These are phyloP conservation scores for Geodia barretti DNA, from an alignment of 37 sponge, comb jelly and placozoan genomes.

Conservation along the genomic window DNA sequence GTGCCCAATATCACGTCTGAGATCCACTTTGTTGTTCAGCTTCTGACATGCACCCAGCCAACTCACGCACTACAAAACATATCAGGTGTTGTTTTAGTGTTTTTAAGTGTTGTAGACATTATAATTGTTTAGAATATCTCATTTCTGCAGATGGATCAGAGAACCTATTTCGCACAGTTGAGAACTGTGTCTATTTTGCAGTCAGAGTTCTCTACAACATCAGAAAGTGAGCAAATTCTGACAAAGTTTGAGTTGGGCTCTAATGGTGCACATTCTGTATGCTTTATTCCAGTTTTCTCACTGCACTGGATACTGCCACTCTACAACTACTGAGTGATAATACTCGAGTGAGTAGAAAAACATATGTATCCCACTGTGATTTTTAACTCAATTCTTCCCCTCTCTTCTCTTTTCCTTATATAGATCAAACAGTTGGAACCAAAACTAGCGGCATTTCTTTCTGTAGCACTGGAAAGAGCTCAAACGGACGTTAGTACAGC, in stretches of 20 bases:
- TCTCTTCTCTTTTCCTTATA: not conserved
- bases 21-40: slow-evolving; percentile 42
- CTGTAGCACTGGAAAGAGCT: not conserved
- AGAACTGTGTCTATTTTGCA: slow-evolving; percentile 65
- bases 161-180: slow-evolving; percentile 14
- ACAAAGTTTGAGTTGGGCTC: not conserved
- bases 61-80: no score
- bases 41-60: slow-evolving; percentile 22
- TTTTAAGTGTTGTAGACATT: not conserved
- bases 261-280: not conserved
- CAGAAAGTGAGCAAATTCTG: slow-evolving; percentile 28
- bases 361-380: no score
- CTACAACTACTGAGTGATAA: slow-evolving; percentile 46
- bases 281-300: slow-evolving; percentile 13
- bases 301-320: slow-evolving; percentile 38
- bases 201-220: slow-evolving; percentile 47
- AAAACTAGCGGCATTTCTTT: slow-evolving; percentile 6
- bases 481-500: not conserved
- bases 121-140: not conserved
- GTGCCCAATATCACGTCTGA: slow-evolving; percentile 50
- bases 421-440: slow-evolving; percentile 20
- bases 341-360: slow-evolving; percentile 33
- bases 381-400: not conserved
- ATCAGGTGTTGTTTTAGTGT: no score
- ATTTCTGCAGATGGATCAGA: not conserved